Evolutionary conservation across 1,140 invertebrate species (phyloP), one percentile per base, ranked within the genome.

Genomic region (Palaemon carinicauda): DNA sequence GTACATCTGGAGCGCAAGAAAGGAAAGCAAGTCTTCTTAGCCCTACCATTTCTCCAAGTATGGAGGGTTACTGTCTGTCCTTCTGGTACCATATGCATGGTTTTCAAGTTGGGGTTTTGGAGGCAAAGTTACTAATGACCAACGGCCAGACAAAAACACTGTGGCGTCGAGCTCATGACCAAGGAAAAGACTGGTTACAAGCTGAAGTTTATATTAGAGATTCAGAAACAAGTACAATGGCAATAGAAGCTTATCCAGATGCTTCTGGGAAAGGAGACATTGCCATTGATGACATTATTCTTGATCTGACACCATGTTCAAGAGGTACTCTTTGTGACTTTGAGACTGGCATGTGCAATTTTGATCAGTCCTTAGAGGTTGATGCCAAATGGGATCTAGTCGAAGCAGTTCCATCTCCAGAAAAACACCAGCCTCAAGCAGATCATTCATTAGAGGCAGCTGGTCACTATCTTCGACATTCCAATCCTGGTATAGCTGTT

Each of bases 61-160:
- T 31, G 5, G 50, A 65, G 75, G 85, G 79, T 31, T 79, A 33
- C 3, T 87, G 85, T 69, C 54, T 87, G 3, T 75, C 79, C 27
- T 87, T 87, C 71, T 87, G 85, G 85, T 87, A 82, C 54, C 85
- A 87, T 51, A 87, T 87, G 85, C 79, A 82, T 52, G 85, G 85
- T 31, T 81, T 82, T 60, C 71, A 87, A 29, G 31, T 87, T 60
- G 85, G 85, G 2, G 12, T 4, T 5, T 56, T 87, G 33, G 33
- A 60, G 24, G 79, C 81, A 4, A 73, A 56, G 53, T 41, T 80
- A 31, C 65, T 80, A 53, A 33, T 19, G 29, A 33, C 19, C 27
- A 82, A 31, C 12, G 77, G 56, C 52, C 17, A 24, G 9, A 65
- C 15, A 19, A 31, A 75, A 2, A 24, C 21, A 0, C 50, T 82